phyloP scores from a whole-genome alignment of 2,113 vertebrate genomes.

The Pedetes capensis region DNA sequence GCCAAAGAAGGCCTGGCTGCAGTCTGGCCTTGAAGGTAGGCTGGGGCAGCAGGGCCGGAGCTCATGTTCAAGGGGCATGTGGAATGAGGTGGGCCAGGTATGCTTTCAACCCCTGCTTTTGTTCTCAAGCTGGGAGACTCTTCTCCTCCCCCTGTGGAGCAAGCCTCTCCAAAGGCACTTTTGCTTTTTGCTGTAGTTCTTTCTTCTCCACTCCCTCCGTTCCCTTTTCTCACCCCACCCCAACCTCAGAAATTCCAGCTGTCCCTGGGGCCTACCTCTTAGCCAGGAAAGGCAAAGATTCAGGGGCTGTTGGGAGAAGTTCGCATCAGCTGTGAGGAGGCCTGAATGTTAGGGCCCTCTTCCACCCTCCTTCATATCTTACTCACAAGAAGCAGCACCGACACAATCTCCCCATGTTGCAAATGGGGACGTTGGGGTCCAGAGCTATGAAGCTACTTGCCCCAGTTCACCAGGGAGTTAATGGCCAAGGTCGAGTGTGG shows the following conservation, averaged over 20 bases:
- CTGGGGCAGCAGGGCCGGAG: background rate
- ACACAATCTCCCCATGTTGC: background rate
- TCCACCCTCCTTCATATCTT: background rate
- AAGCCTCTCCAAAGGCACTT: conserved; percentile 28
- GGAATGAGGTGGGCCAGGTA: background rate
- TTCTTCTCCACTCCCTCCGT: conserved; percentile 40
- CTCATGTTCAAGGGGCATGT: background rate
- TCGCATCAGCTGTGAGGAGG: background rate
- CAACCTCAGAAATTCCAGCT: conserved; percentile 52
- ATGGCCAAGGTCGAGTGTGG: conserved; percentile 12
- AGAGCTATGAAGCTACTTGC: background rate
- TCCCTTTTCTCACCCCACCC: background rate
- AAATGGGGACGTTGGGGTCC: background rate
- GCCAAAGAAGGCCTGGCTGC: background rate
- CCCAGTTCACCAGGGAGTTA: conserved; percentile 50
- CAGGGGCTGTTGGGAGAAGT: background rate
- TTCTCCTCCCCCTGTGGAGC: background rate
- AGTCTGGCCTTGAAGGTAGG: background rate
- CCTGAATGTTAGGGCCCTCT: background rate
- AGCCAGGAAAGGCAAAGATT: conserved; percentile 7
- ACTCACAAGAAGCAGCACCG: background rate
- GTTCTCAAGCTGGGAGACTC: background rate
- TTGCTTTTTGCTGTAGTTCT: conserved; percentile 38
- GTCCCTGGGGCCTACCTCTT: conserved; percentile 48
- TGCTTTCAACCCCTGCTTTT: background rate